Base-by-base conservation (phyloP, 2,113 vertebrate genomes). In the Anser brachyrhynchus region DNA sequence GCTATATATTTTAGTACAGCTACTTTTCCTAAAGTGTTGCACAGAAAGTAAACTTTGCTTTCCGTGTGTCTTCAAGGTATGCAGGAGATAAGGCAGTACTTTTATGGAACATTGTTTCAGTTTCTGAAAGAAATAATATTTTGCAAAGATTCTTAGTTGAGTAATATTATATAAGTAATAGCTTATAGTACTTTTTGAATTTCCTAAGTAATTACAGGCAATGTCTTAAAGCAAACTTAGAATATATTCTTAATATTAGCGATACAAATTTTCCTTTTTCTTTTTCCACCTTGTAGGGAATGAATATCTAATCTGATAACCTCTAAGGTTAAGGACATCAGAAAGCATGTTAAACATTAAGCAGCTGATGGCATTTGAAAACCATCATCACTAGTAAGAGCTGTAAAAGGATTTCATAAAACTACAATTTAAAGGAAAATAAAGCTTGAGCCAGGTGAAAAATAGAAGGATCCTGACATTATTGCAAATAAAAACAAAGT, bases 281-380 rank as follows among this genome's bases (percentile, higher is more conserved):
- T 87, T 67, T 76, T 78, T 35, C 52, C 52, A 64, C 58, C 31
- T 93, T 88, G 28, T 75, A 84, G 75, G 23, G 67, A 64, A 85
- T 74, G 0, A 77, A 78, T 87, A 72, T 77, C 55, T 97, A 92
- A 97, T 95, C 96, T 96, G 91, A 89, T 95, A 92, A 93, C 73
- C 79, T 77, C 55, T 84, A 75, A 85, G 87, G 89, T 95, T 89
- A 95, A 95, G 69, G 78, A 96, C 77, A 74, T 74, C 41, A 97
- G 66, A 94, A 96, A 66, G 7, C 67, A 58, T 14, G 97, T 97
- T 98, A 98, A 98, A 97, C 86, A 97, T 98, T 98, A 97, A 98
- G 91, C 88, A 21, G 33, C 13, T 92, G 76, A 90, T 79, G 88
- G 83, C 72, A 89, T 79, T 59, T 92, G 77, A 79, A 92, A 95